phyloP scores from a whole-genome alignment of 2,888 invertebrate species.

The Lacanobia oleracea region DNA sequence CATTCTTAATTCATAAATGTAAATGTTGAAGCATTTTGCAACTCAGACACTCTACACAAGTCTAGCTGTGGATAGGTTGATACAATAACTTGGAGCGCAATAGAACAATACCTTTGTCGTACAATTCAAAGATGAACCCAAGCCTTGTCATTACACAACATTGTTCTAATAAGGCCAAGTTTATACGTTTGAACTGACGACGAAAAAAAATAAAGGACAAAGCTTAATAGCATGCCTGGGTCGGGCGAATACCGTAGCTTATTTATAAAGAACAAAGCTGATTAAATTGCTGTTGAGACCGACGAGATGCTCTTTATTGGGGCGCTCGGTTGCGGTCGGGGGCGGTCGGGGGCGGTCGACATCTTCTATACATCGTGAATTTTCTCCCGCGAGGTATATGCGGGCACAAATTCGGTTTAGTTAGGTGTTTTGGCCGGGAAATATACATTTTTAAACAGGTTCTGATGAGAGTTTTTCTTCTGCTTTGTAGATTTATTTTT shows the following conservation, averaged over 20 bases:
- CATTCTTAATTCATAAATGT: background rate
- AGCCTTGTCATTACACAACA: constrained; percentile 44
- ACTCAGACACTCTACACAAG: background rate
- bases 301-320: constrained; percentile 76
- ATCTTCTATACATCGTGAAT: constrained; percentile 63
- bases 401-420: constrained; percentile 62
- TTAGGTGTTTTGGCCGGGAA: constrained; percentile 60
- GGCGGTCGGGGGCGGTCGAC: constrained; percentile 49
- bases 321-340: constrained; percentile 64
- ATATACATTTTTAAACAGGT: constrained; percentile 66
- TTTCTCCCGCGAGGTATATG: constrained; percentile 60
- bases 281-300: constrained; percentile 81
- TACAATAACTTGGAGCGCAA: constrained; percentile 14
- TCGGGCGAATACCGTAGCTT: constrained; percentile 73
- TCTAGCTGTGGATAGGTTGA: background rate
- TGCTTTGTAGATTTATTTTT: constrained; percentile 31
- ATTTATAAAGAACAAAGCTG: constrained; percentile 82
- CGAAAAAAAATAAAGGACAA: constrained; percentile 63
- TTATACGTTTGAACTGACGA: constrained; percentile 63
- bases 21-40: too few species aligned
- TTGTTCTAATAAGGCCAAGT: constrained; percentile 62
- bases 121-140: constrained; percentile 44
- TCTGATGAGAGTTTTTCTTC: constrained; percentile 55
- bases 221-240: constrained; percentile 71
- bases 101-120: constrained; percentile 32